Percentiles rank a stretch among this genome's conserved stretches.
Evolutionary conservation across 2,113 vertebrate species (phyloP).

Genomic region (Phasianus colchicus): DNA sequence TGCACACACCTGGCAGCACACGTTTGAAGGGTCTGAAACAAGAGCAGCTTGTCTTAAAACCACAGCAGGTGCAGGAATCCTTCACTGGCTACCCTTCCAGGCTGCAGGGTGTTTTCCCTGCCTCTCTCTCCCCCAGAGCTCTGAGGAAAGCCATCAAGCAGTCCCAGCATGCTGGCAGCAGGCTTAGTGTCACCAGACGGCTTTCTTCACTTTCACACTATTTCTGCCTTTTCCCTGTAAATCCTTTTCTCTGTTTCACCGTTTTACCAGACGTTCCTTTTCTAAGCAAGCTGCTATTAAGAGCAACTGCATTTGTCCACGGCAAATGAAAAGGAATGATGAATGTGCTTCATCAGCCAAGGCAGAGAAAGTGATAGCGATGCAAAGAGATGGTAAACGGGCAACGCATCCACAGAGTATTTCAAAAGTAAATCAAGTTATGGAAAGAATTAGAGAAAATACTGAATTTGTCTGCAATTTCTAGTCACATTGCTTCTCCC

Average conservation of each 20-base stretch:
- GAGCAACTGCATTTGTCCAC: background rate
- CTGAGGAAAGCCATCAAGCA: background rate
- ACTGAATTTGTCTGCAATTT: slow-evolving; percentile 28
- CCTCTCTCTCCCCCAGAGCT: background rate
- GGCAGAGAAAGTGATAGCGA: background rate
- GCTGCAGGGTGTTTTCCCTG: background rate
- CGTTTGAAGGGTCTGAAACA: background rate
- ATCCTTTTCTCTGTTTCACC: background rate
- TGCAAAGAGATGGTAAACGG: slow-evolving; percentile 15
- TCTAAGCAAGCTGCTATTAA: background rate
- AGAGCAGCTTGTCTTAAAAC: background rate
- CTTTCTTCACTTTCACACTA: background rate
- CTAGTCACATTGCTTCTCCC: background rate
- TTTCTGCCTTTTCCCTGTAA: background rate
- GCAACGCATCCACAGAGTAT: background rate
- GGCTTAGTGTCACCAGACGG: background rate
- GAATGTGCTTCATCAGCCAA: slow-evolving; percentile 23
- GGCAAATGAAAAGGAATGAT: slow-evolving; percentile 26
- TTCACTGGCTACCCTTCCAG: background rate
- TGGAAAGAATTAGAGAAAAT: slow-evolving; percentile 33
- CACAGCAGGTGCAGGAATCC: background rate
- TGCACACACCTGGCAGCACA: background rate
- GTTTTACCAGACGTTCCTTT: background rate
- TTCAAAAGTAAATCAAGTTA: slow-evolving; percentile 56
- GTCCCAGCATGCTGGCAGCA: too few species aligned